phyloP scores from a whole-genome alignment of 2,797 vertebrate genomes.

The Clamator glandarius region DNA sequence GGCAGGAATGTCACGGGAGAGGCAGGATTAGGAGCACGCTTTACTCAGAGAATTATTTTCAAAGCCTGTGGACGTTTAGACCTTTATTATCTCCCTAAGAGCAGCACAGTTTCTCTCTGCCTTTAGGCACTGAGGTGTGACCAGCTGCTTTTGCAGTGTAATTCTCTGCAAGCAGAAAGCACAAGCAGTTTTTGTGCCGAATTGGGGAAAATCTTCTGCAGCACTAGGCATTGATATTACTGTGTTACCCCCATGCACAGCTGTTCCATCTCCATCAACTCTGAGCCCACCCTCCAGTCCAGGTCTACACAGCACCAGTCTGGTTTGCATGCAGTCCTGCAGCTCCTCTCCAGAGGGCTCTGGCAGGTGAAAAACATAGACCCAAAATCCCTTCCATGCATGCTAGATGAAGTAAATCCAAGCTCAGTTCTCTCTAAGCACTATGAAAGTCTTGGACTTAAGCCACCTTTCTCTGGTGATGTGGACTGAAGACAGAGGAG shows the following conservation, averaged over 20 bases:
- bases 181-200: neutral
- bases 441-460: neutral
- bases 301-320: neutral
- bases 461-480: neutral
- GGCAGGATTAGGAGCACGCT: neutral
- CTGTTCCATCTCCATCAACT: neutral
- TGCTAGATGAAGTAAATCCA: neutral
- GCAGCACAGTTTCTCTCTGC: neutral
- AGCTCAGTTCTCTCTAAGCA: neutral
- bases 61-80: constrained; percentile 14
- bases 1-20: neutral
- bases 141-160: neutral
- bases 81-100: constrained; percentile 11
- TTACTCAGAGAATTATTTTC: constrained; percentile 46
- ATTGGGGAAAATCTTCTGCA: neutral
- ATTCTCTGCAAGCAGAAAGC: fast-evolving
- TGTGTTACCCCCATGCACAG: neutral
- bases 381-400: neutral
- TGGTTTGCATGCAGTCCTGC: neutral
- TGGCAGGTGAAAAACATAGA: neutral
- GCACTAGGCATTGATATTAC: too few relatives aligned
- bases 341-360: neutral
- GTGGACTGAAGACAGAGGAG: neutral
- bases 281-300: neutral
- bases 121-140: neutral